Base-by-base conservation (phyloP, 2,888 invertebrate genomes). In the Amiota minor region DNA sequence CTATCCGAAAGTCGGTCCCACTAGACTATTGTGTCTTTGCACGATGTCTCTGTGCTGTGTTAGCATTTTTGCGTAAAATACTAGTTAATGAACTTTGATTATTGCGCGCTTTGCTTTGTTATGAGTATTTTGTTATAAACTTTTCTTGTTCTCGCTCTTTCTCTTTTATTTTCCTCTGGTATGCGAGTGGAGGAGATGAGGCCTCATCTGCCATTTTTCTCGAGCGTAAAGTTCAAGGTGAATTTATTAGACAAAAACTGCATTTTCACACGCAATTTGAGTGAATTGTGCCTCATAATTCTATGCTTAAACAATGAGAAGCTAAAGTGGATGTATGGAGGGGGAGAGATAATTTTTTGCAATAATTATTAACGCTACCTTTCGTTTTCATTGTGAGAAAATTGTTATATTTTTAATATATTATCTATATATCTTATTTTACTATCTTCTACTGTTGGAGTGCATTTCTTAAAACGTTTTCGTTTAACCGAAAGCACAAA, bases 161-260 rank as follows among this genome's bases (percentile, higher is more conserved):
- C 55, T 18, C 35, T 53, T 23, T 12, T 20, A 35, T 4, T 35
- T 35, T 35, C 35, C 35, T 35, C 35, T 35, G 6, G 6, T 35
- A 35, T 35, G 0, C 6, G 6, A 35, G 2, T 2, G 6, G 35
- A 35, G 6, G 35, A 2, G 35, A 67, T 23, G 18, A 65, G 47
- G 49, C 45, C 35, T 46, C n/a, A 35, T 20, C 10, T 64, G 46
- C n/a, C 18, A 18, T 45, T 18, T 65, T 65, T 47, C 62, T 14
- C 62, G 20, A 18, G 64, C 72, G 72, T 49, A 80, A 85, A 87
- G 87, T 86, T 88, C 88, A 87, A 87, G 88, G 88, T 85, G 79
- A 80, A 76, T 73, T 59, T 20, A 62, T 62, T 35, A 14, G 23
- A 74, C 6, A 77, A 76, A 75, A 82, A 87, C 77, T 81, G 74